These are phyloP conservation scores for Tetranychus cinnabarinus DNA, from an alignment of 1,140 invertebrate species.

Conservation along the genomic window DNA sequence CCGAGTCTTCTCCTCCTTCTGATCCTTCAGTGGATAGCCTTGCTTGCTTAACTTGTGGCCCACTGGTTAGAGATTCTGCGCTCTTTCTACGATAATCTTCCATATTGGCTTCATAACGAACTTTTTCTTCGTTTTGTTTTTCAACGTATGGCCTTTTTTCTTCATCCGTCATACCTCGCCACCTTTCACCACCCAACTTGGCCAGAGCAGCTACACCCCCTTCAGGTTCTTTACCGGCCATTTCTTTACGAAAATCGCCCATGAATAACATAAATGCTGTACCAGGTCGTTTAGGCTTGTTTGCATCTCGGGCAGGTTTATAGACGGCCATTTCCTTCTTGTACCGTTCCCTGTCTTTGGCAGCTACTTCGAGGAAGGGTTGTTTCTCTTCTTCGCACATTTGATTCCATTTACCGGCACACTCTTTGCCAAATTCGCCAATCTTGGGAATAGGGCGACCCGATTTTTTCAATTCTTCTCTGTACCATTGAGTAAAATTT, in stretches of 20 bases:
- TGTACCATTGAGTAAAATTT: conserved; percentile 18
- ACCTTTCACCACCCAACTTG: conserved; percentile 17
- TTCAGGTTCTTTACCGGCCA: conserved; percentile 18
- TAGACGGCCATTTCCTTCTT: conserved; percentile 16
- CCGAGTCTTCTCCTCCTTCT: neutral
- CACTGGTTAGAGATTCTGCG: neutral
- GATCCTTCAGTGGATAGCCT: neutral
- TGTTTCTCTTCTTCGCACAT: conserved; percentile 17
- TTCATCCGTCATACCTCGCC: conserved; percentile 16
- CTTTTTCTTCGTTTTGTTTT: conserved; percentile 15
- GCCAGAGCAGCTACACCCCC: conserved; percentile 17
- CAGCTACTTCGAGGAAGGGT: conserved; percentile 15
- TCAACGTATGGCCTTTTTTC: conserved; percentile 17
- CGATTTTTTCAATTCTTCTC: conserved; percentile 16
- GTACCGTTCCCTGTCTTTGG: conserved; percentile 15
- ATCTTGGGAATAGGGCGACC: conserved; percentile 17
- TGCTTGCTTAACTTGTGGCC: neutral
- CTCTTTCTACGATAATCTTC: conserved; percentile 16
- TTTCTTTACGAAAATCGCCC: conserved; percentile 17
- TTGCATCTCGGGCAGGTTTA: conserved; percentile 16
- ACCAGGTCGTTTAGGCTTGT: conserved; percentile 17
- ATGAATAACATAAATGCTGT: conserved; percentile 19
- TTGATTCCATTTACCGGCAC: conserved; percentile 16
- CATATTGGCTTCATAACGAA: conserved; percentile 15
- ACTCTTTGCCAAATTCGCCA: conserved; percentile 18